Evolutionary conservation across 2,113 vertebrate species (phyloP).

Genomic region (Phasianus colchicus): DNA sequence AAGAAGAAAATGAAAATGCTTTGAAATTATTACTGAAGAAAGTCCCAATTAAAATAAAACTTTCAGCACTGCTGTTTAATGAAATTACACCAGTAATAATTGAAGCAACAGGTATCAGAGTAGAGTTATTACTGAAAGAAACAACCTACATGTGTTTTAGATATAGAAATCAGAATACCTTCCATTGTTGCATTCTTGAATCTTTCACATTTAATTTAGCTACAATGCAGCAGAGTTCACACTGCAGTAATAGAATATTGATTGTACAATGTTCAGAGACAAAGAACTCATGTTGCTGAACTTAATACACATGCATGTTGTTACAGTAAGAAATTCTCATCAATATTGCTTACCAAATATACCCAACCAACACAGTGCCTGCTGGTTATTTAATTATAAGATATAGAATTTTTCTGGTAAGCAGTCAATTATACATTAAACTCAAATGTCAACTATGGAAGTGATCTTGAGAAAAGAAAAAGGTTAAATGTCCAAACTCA

Average conservation of each 20-base stretch:
- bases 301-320: conserved; percentile 67
- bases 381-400: conserved; percentile 68
- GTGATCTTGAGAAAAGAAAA: conserved; percentile 5
- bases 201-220: conserved; percentile 68
- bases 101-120: neutral
- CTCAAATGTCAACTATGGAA: conserved; percentile 52
- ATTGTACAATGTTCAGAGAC: conserved; percentile 68
- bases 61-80: neutral
- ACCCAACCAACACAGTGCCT: neutral
- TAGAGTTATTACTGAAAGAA: neutral
- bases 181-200: conserved; percentile 19
- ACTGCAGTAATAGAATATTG: conserved; percentile 77
- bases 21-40: neutral
- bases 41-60: neutral
- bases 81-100: neutral
- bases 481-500: neutral
- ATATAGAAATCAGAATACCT: conserved; percentile 63
- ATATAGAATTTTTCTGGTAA: conserved; percentile 44
- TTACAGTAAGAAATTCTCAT: conserved; percentile 41
- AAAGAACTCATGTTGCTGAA: conserved; percentile 64
- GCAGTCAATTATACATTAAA: conserved; percentile 47
- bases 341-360: conserved; percentile 64
- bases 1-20: neutral
- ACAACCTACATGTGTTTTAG: conserved; percentile 5
- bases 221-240: conserved; percentile 54